phyloP scores from a whole-genome alignment of 2,797 vertebrate genomes.

The Arnoldichthys spilopterus region DNA sequence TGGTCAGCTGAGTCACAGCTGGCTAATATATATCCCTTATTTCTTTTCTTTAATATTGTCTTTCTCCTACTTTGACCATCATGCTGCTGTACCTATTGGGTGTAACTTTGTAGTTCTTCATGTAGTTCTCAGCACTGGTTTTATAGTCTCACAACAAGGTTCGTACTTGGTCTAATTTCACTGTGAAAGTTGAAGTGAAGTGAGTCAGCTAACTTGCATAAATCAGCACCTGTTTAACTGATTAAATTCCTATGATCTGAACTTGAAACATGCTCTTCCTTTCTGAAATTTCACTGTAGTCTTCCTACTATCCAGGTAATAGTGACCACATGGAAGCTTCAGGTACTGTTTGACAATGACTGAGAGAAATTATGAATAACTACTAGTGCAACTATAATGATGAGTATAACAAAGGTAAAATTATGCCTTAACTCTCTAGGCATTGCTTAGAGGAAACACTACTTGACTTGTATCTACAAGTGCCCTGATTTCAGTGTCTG shows the following conservation, averaged over 20 bases:
- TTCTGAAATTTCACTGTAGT: background rate
- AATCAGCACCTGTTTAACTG: background rate
- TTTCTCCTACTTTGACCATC: conserved; percentile 42
- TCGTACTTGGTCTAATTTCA: background rate
- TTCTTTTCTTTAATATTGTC: conserved; percentile 48
- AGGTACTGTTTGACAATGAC: conserved; percentile 57
- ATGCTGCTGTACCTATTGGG: conserved; percentile 72
- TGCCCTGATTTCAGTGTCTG: conserved; percentile 42
- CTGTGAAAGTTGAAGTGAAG: conserved; percentile 13
- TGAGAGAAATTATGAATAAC: conserved; percentile 35
- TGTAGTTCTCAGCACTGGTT: conserved; percentile 41
- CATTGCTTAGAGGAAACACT: background rate
- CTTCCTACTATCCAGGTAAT: background rate
- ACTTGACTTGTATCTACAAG: background rate
- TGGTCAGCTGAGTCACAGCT: conserved; percentile 63
- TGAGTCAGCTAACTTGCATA: background rate
- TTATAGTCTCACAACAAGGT: background rate
- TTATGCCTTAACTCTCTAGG: conserved; percentile 33
- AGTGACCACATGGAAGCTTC: background rate
- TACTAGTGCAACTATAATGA: background rate
- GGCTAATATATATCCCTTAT: conserved; percentile 64
- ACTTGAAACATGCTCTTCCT: conserved; percentile 8
- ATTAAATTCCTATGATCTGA: background rate
- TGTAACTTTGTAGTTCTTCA: conserved; percentile 63
- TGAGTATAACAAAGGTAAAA: conserved; percentile 48